Conservation (phyloP, 2,797 vertebrate species). For the Thripadectes ignobilis region DNA sequence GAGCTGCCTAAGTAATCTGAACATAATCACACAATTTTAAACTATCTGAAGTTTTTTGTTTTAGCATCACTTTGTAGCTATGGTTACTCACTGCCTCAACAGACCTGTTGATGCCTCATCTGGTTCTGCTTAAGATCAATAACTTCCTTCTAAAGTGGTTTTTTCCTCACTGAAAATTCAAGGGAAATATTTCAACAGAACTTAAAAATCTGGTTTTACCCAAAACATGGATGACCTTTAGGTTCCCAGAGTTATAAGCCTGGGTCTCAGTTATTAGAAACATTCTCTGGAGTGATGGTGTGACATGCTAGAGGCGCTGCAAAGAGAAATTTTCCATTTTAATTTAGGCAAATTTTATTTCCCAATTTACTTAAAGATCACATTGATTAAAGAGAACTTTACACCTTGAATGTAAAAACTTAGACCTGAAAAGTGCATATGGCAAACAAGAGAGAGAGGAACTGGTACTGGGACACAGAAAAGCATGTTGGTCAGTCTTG, state of each 20-base stretch:
- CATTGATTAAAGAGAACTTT: neutral
- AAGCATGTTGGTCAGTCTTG: rapidly evolving
- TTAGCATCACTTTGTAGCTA: neutral
- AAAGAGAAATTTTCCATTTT: neutral
- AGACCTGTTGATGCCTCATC: neutral
- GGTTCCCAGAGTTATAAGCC: neutral
- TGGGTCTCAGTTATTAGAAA: neutral
- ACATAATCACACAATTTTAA: neutral
- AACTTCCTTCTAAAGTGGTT: neutral
- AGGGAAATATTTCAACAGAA: neutral
- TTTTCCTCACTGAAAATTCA: neutral
- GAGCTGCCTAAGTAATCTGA: neutral
- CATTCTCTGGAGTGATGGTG: neutral
- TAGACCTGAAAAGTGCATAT: neutral
- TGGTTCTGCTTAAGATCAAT: neutral
- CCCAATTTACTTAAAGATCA: neutral
- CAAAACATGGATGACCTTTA: neutral
- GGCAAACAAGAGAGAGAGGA: neutral
- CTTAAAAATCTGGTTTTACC: neutral
- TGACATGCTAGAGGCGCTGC: neutral
- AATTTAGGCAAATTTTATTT: neutral
- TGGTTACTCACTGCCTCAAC: neutral
- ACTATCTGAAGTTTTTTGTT: neutral
- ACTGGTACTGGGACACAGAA: neutral
- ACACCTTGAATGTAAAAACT: neutral